A percentile compares a stretch with the other conserved stretches of the same genome.
These are phyloP conservation scores for Pluvianellus socialis DNA, from an alignment of 2,113 vertebrate genomes.

Conservation along the genomic window DNA sequence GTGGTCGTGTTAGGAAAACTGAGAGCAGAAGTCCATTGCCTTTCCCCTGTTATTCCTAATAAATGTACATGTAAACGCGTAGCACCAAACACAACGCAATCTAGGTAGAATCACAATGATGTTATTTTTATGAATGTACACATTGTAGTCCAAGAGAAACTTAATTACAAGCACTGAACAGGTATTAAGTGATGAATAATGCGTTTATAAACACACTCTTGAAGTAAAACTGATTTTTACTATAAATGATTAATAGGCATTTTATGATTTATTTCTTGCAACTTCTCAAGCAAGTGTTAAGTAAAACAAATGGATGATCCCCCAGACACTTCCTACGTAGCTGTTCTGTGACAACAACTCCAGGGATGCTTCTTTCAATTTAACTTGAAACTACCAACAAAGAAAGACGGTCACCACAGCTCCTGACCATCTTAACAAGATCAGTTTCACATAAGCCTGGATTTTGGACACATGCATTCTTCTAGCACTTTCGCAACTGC, in stretches of 20 bases:
- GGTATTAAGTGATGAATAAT: background rate
- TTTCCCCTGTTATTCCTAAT: background rate
- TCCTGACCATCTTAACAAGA: background rate
- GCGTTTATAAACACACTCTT: background rate
- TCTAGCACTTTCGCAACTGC: background rate
- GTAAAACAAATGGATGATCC: background rate
- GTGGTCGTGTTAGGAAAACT: background rate
- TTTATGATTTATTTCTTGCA: background rate
- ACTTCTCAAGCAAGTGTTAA: background rate
- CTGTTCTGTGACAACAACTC: background rate
- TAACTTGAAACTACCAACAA: background rate
- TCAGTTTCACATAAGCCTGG: background rate
- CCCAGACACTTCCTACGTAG: background rate
- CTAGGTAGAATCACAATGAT: background rate
- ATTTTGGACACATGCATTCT: background rate
- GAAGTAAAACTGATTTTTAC: background rate
- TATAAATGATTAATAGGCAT: background rate
- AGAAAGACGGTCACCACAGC: background rate
- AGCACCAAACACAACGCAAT: background rate
- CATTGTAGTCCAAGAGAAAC: background rate
- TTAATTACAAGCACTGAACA: background rate
- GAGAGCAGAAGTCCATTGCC: background rate
- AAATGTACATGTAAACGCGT: fast-evolving
- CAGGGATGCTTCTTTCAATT: background rate
- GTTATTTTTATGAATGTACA: background rate